Percentiles rank a stretch among this genome's conserved stretches.
phyloP scores from a whole-genome alignment of 2,113 vertebrate genomes.

The Castor canadensis region DNA sequence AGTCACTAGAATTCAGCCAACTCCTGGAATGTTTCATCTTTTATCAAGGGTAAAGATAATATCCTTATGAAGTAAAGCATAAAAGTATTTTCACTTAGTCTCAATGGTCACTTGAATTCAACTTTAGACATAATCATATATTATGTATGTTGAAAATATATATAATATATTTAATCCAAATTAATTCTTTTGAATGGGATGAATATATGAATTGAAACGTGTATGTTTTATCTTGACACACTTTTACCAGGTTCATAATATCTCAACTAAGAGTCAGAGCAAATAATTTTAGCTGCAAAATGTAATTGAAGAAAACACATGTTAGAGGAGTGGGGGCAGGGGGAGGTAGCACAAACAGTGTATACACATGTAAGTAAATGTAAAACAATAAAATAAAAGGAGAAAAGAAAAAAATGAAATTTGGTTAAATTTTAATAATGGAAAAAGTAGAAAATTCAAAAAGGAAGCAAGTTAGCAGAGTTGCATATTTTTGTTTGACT shows the following conservation, averaged over 20 bases:
- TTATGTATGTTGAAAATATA: background rate
- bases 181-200: background rate
- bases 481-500: too few species aligned
- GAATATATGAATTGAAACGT: conserved; percentile 1
- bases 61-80: background rate
- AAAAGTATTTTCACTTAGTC: background rate
- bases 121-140: background rate
- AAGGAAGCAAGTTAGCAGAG: too few species aligned
- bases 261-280: background rate
- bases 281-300: conserved; percentile 20
- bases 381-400: too few species aligned
- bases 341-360: too few species aligned
- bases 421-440: too few species aligned
- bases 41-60: background rate
- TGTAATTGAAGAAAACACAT: background rate
- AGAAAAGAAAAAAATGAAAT: too few species aligned
- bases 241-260: background rate
- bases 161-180: background rate
- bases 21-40: background rate
- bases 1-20: background rate
- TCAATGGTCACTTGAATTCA: background rate
- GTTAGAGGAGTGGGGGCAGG: background rate
- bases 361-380: too few species aligned
- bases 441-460: too few species aligned
- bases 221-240: background rate